Percentiles rank a stretch among this genome's conserved stretches.
These are phyloP conservation scores for Subacronicta megacephala DNA, from an alignment of 2,888 invertebrate genomes.

Conservation along the genomic window DNA sequence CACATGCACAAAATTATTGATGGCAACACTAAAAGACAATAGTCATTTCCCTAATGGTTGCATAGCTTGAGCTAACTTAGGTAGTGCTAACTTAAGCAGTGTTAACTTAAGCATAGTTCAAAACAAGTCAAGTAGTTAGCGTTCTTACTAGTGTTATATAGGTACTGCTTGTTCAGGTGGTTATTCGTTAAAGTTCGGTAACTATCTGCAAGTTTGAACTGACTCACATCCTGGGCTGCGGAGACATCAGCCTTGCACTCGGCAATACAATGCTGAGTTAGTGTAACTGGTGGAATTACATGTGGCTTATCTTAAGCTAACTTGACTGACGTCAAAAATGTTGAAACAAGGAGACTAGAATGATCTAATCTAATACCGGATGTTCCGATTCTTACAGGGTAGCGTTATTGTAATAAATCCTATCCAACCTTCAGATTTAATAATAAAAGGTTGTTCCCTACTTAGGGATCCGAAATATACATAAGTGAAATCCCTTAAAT, in stretches of 20 bases:
- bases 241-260: background rate
- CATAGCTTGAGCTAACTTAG: background rate
- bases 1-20: too few species aligned
- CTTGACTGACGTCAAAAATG: too few species aligned
- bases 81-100: slow-evolving; percentile 17
- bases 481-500: too few species aligned
- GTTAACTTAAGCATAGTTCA: slow-evolving; percentile 16
- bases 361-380: background rate
- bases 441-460: background rate
- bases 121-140: slow-evolving; percentile 17
- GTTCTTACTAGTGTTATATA: background rate
- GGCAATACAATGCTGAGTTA: background rate
- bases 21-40: background rate
- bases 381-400: background rate
- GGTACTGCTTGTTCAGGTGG: slow-evolving; percentile 23
- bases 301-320: too few species aligned
- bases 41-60: too few species aligned
- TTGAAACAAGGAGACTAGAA: too few species aligned
- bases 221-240: slow-evolving; percentile 2
- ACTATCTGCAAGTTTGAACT: slow-evolving; percentile 1
- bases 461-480: background rate
- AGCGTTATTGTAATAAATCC: background rate
- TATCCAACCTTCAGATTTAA: background rate
- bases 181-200: background rate
- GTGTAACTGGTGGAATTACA: background rate